These are phyloP conservation scores for Rousettus leschenaultii DNA, from an alignment of 2,113 vertebrate species.

Conservation along the genomic window DNA sequence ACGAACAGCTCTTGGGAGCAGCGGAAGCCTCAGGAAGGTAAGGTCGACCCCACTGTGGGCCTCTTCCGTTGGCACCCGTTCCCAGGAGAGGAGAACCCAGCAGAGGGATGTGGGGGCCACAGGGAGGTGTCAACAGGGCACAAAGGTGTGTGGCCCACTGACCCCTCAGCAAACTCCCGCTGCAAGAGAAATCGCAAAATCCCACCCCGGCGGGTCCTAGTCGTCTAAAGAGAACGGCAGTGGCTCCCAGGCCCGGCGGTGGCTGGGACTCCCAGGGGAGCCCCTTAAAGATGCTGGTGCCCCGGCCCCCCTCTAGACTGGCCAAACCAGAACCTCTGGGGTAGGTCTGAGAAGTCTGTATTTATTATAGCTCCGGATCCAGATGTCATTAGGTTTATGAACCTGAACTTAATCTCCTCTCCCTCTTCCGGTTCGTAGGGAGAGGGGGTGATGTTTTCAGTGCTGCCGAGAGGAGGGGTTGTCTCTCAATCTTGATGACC, in stretches of 20 bases:
- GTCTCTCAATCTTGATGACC: background rate
- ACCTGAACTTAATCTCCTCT: background rate
- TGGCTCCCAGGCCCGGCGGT: background rate
- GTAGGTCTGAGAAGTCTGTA: background rate
- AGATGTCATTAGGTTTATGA: fast-evolving
- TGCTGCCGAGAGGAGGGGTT: background rate
- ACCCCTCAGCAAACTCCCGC: background rate
- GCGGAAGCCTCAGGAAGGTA: background rate
- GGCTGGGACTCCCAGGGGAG: fast-evolving
- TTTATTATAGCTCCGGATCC: background rate
- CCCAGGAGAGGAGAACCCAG: background rate
- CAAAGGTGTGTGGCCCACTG: fast-evolving
- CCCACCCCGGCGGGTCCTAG: background rate
- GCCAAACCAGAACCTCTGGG: background rate
- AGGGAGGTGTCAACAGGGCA: background rate
- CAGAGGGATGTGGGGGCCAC: background rate
- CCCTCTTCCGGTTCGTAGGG: fast-evolving
- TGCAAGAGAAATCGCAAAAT: background rate
- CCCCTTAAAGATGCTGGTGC: background rate
- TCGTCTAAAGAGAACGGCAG: background rate
- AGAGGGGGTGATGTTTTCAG: background rate
- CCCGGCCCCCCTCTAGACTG: fast-evolving
- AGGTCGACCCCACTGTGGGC: background rate
- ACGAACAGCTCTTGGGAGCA: fast-evolving
- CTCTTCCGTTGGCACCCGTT: background rate